phyloP scores from a whole-genome alignment of 2,113 vertebrate species.

The Chitala chitala region DNA sequence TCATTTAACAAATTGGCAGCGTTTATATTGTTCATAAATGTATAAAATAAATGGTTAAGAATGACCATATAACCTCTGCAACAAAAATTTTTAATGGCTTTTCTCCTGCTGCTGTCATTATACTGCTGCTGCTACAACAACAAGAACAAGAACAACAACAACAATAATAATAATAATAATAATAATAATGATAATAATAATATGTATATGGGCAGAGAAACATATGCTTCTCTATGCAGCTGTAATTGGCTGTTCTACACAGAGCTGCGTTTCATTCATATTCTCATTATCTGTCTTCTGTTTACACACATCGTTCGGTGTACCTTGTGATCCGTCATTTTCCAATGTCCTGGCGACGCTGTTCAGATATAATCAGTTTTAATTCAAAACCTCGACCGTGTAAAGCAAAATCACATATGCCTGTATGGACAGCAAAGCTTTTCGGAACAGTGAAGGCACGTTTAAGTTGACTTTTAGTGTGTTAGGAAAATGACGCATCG shows the following conservation, averaged over 20 bases:
- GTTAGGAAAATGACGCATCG: no score
- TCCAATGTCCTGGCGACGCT: conserved; percentile 55
- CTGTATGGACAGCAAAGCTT: not conserved
- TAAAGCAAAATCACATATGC: conserved; percentile 43
- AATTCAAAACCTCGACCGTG: conserved; percentile 54
- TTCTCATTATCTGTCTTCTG: conserved; percentile 47
- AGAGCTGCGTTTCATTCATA: conserved; percentile 63
- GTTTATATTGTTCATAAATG: no score
- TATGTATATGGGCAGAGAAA: not conserved
- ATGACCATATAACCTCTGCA: no score
- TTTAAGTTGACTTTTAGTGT: not conserved
- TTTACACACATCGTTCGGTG: conserved; percentile 31
- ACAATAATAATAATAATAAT: conserved; percentile 18
- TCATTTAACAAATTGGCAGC: no score
- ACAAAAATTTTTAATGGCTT: no score
- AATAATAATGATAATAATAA: conserved; percentile 25
- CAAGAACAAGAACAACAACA: not conserved
- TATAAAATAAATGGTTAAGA: no score
- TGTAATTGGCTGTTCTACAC: conserved; percentile 92
- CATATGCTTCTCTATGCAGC: conserved; percentile 74
- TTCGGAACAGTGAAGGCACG: not conserved
- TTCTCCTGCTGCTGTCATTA: no score
- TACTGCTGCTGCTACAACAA: not conserved
- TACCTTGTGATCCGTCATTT: conserved; percentile 52
- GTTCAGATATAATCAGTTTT: conserved; percentile 58